Evolutionary conservation across 2,888 invertebrate genomes (phyloP).

Genomic region (Balanococcus diminutus): DNA sequence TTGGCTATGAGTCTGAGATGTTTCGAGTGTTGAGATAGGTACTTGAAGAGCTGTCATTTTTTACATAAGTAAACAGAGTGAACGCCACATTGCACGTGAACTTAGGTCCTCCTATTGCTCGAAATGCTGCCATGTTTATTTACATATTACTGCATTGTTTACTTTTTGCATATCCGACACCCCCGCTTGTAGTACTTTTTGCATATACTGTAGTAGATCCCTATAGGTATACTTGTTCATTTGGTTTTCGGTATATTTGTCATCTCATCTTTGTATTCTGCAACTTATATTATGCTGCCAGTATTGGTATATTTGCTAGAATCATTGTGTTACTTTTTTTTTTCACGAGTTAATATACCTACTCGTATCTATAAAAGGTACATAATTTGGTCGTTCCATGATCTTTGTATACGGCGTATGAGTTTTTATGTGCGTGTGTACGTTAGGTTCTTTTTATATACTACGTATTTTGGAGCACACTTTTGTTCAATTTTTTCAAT

Average conservation of each 20-base stretch:
- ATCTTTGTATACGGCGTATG: not conserved
- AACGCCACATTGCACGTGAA: no score
- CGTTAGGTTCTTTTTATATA: no score
- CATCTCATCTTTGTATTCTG: not conserved
- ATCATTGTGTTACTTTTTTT: not conserved
- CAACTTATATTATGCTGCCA: not conserved
- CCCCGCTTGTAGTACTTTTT: not conserved
- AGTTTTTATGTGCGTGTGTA: no score
- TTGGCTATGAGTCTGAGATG: not conserved
- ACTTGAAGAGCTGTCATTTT: not conserved
- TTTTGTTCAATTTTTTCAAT: not conserved
- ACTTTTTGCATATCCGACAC: not conserved
- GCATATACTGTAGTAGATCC: no score
- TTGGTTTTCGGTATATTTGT: not conserved
- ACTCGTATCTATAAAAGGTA: no score
- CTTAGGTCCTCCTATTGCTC: no score
- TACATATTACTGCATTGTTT: not conserved
- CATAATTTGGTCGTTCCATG: not conserved
- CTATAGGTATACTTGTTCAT: not conserved
- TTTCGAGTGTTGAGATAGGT: not conserved
- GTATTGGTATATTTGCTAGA: not conserved
- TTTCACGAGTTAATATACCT: no score
- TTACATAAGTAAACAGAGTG: not conserved
- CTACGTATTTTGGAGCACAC: not conserved
- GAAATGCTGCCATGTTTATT: not conserved